Base-by-base conservation (phyloP, 1,140 invertebrate genomes). In the Aphelenchoides fujianensis region DNA sequence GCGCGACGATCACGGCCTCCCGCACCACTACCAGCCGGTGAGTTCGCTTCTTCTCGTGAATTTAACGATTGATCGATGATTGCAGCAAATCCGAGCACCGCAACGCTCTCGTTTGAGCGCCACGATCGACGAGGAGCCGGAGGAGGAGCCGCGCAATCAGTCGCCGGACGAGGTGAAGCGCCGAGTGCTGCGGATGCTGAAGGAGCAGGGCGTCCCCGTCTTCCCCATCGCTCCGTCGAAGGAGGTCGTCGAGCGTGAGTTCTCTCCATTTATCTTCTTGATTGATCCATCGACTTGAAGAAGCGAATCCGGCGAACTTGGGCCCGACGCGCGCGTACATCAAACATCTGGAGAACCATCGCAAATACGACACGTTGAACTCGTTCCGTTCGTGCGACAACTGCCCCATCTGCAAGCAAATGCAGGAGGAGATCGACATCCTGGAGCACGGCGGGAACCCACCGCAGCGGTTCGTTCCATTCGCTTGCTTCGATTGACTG, bases 341-440 rank as follows among this genome's bases (percentile, higher is more conserved):
- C 35, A 73, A 72, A 37, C 70, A 72, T 61, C 53, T 72, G 23
- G 69, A 72, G 52, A 72, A 72, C 36, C 70, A 72, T 72, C 70
- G 69, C 9, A 72, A 72, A 36, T 72, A 48, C 32, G 70, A 72
- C 37, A 72, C 70, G 0, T 19, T 72, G 0, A 68, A 72, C 16
- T 72, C 69, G 2, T 73, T 71, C 16, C 69, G 66, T n/a, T 55
- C 69, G 31, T 70, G 66, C 30, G 70, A 72, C 27, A 73, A 72
- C 32, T 72, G 70, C 34, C 28, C 53, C 9, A 30, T 72, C 34
- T 72, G 70, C 35, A 72, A 72, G 66, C 70, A 72, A 61, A 72
- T 72, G 70, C 72, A 74, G 61, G 12, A 27, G n/a, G 70, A 72
- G 32, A 72, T 72, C 28, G 71, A 73, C 1, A 32, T 37, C 12